Evolutionary conservation across 1,140 invertebrate genomes (phyloP).

Genomic region (Trypoxylus dichotomus): DNA sequence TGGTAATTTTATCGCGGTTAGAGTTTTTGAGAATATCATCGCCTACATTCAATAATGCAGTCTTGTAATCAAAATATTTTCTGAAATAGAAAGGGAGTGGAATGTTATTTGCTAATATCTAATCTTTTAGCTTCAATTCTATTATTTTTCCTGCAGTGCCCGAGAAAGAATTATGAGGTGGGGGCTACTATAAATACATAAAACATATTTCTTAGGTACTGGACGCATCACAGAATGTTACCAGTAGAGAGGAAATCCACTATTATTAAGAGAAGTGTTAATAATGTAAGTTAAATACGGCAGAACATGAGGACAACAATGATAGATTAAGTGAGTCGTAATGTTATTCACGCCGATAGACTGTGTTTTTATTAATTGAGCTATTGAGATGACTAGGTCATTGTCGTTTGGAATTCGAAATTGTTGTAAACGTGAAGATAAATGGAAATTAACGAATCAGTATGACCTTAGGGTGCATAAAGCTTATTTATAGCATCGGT

Average conservation of each 20-base stretch:
- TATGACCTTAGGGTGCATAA: too few relatives aligned
- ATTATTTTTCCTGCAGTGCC: constrained; percentile 10
- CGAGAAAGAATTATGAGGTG: neutral
- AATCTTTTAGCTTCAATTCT: neutral
- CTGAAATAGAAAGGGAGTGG: neutral
- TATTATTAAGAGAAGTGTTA: neutral
- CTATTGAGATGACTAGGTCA: neutral
- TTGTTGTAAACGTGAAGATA: neutral
- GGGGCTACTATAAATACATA: neutral
- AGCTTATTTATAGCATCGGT: too few relatives aligned
- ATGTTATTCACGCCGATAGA: neutral
- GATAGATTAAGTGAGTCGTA: neutral
- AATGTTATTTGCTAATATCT: neutral
- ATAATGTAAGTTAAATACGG: neutral
- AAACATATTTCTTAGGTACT: neutral
- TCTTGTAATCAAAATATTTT: neutral
- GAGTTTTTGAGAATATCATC: neutral
- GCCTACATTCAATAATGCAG: too few relatives aligned
- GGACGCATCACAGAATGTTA: neutral
- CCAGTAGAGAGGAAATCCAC: neutral
- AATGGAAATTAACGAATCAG: too few relatives aligned
- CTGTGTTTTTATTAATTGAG: neutral
- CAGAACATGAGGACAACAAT: constrained; percentile 7
- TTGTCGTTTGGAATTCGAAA: neutral
- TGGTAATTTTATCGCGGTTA: neutral